Evolutionary conservation across 2,797 vertebrate species (phyloP).

Genomic region (Champsocephalus gunnari): DNA sequence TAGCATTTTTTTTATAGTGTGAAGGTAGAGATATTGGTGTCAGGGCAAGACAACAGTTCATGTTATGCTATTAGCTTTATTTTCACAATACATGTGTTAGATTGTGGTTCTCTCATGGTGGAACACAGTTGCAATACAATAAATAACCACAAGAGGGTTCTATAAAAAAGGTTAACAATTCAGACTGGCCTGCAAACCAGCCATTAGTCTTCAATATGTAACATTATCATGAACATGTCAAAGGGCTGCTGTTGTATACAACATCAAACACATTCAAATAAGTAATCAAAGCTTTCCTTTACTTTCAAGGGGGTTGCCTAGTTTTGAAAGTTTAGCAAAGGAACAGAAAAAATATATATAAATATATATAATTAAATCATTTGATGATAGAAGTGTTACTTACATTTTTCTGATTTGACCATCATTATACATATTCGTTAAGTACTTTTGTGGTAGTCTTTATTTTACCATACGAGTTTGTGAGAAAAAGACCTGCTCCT

Average conservation of each 20-base stretch:
- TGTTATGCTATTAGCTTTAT: not conserved
- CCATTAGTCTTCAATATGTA: not conserved
- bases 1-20: not conserved
- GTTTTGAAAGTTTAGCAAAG: not conserved
- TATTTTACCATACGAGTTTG: too few species aligned
- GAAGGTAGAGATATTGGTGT: not conserved
- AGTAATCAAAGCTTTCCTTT: not conserved
- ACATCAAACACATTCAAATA: not conserved
- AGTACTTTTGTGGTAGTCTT: too few species aligned
- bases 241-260: not conserved
- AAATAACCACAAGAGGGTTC: slow-evolving; percentile 61
- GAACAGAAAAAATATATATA: not conserved
- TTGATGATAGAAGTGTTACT: too few species aligned
- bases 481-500: not conserved
- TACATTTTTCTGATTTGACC: too few species aligned
- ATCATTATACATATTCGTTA: too few species aligned
- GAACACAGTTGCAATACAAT: not conserved
- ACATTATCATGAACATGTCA: not conserved
- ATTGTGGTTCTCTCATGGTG: not conserved
- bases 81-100: not conserved
- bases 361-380: not conserved
- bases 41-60: not conserved
- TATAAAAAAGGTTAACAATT: not conserved
- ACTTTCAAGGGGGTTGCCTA: not conserved
- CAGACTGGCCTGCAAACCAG: not conserved